These are phyloP conservation scores for Argyrosomus japonicus DNA, from an alignment of 2,113 vertebrate species.

Conservation along the genomic window DNA sequence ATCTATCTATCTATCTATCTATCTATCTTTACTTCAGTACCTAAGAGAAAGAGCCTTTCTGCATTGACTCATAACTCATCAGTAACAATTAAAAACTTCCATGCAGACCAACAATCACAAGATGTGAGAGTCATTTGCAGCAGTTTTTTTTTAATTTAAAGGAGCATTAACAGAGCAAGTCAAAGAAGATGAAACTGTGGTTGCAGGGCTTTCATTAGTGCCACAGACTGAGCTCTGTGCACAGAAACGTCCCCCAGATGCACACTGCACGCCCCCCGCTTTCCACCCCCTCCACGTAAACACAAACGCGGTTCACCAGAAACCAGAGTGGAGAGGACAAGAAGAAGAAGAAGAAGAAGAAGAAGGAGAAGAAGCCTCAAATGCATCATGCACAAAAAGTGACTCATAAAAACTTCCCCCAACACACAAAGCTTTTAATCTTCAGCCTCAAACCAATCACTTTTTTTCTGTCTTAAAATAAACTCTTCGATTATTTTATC, in stretches of 20 bases:
- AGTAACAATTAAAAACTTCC: slow-evolving; percentile 13
- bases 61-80: slow-evolving; percentile 33
- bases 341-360: not conserved
- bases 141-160: not conserved
- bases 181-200: not conserved
- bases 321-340: not conserved
- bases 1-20: too few relatives aligned
- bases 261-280: slow-evolving; percentile 74
- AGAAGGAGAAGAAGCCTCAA: slow-evolving; percentile 21
- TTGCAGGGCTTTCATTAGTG: slow-evolving; percentile 36
- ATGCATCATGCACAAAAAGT: not conserved
- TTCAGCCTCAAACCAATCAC: not conserved
- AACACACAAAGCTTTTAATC: not conserved
- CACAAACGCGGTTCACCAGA: slow-evolving; percentile 62
- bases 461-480: not conserved
- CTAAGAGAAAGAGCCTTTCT: not conserved
- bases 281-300: slow-evolving; percentile 83
- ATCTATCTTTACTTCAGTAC: not conserved
- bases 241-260: slow-evolving; percentile 70
- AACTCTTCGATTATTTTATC: not conserved
- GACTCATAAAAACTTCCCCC: not conserved
- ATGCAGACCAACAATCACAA: not conserved
- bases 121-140: not conserved
- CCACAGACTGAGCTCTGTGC: slow-evolving; percentile 55
- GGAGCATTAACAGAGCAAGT: too few relatives aligned